Evolutionary conservation across 2,888 invertebrate species (phyloP).

Genomic region (Coelopa pilipes): DNA sequence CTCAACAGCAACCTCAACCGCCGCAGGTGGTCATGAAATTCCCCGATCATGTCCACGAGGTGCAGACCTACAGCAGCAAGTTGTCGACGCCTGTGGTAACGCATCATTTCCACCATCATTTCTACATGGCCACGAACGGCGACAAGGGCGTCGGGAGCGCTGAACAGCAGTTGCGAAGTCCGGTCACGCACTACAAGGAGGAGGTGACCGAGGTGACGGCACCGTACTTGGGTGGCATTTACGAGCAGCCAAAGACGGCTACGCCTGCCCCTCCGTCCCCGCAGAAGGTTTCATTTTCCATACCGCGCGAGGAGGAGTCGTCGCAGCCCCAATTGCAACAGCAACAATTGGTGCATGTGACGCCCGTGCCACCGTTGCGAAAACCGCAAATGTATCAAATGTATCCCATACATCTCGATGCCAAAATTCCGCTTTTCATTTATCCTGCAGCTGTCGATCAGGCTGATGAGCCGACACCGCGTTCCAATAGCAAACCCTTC

Average conservation of each 20-base stretch:
- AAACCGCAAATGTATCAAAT: constrained; percentile 51
- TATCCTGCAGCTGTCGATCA: constrained; percentile 49
- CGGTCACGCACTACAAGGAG: constrained; percentile 15
- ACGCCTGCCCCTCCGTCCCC: constrained; percentile 41
- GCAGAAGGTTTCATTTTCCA: constrained; percentile 43
- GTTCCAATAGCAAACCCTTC: constrained; percentile 52
- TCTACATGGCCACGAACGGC: constrained; percentile 56
- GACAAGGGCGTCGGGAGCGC: constrained; percentile 34
- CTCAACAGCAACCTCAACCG: background rate
- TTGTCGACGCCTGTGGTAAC: constrained; percentile 50
- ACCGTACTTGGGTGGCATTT: background rate
- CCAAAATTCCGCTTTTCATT: constrained; percentile 50
- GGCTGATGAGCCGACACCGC: constrained; percentile 49
- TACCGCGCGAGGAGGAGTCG: constrained; percentile 23
- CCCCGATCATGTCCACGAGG: constrained; percentile 1
- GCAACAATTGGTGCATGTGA: constrained; percentile 47
- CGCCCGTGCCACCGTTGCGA: constrained; percentile 43
- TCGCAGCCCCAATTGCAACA: constrained; percentile 36
- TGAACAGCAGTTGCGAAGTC: constrained; percentile 30
- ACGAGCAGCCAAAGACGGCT: constrained; percentile 27
- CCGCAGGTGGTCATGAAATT: constrained; percentile 15
- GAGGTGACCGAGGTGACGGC: constrained; percentile 5
- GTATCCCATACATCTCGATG: constrained; percentile 36
- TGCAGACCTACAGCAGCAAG: constrained; percentile 26
- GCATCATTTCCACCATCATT: constrained; percentile 67